phyloP scores from a whole-genome alignment of 2,888 invertebrate species.

The Amphipoea oculea region DNA sequence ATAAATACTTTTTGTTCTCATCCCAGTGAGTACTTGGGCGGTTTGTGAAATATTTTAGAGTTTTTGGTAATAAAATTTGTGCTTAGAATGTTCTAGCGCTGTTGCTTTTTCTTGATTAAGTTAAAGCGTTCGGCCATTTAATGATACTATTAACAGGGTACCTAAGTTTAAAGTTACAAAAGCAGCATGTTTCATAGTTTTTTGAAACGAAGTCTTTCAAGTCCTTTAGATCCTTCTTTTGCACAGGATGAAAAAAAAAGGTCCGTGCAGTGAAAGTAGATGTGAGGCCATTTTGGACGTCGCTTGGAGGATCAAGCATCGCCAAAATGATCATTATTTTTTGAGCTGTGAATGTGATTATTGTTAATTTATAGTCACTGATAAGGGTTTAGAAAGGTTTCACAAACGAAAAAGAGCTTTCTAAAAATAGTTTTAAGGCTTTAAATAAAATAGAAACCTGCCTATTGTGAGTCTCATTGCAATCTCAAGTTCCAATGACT shows the following conservation, averaged over 20 bases:
- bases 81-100: neutral
- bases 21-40: slow-evolving; percentile 34
- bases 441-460: slow-evolving; percentile 29
- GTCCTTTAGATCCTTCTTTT: too few species aligned
- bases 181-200: neutral
- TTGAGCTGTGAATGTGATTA: neutral
- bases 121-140: neutral
- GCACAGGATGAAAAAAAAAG: neutral
- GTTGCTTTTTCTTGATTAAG: neutral
- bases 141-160: neutral
- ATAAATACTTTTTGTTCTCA: slow-evolving; percentile 63
- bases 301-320: neutral
- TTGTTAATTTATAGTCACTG: neutral
- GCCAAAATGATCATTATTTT: neutral
- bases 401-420: neutral
- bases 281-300: neutral
- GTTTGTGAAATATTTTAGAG: slow-evolving; percentile 21
- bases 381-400: neutral
- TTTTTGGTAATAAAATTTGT: slow-evolving; percentile 1
- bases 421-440: neutral
- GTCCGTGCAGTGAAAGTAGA: neutral
- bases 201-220: too few species aligned
- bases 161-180: neutral
- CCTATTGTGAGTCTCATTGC: slow-evolving; percentile 35
- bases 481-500: slow-evolving; percentile 36